These are phyloP conservation scores for Ophiothrix spiculata DNA, from an alignment of 35 echinoderm and acorn worm genomes.

Conservation along the genomic window DNA sequence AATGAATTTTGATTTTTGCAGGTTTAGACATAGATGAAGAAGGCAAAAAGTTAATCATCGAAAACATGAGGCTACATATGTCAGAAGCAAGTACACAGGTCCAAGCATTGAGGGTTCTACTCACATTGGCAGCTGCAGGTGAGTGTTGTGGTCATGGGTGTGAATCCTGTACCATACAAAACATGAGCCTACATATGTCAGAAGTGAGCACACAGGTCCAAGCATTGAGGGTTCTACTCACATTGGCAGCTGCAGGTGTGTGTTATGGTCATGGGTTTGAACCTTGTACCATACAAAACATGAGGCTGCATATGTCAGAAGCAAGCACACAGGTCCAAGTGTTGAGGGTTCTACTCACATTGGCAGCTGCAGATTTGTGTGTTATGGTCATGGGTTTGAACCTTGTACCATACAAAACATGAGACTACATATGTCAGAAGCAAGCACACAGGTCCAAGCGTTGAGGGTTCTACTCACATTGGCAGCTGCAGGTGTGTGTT, in stretches of 20 bases:
- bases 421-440: constrained; percentile 66
- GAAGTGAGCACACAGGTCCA: constrained; percentile 69
- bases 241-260: constrained; percentile 81
- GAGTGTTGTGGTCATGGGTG: too few relatives aligned
- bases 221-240: constrained; percentile 75
- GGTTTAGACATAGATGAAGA: constrained; percentile 58
- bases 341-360: constrained; percentile 67
- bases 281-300: constrained; percentile 20
- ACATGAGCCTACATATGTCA: constrained; percentile 68
- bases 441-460: constrained; percentile 70
- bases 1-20: not conserved
- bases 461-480: constrained; percentile 75
- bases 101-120: constrained; percentile 71
- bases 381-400: too few relatives aligned
- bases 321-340: constrained; percentile 72
- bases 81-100: constrained; percentile 69
- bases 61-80: constrained; percentile 63
- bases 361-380: constrained; percentile 84
- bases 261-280: too few relatives aligned
- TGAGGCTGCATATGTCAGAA: constrained; percentile 71
- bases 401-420: constrained; percentile 39
- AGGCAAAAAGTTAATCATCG: constrained; percentile 48
- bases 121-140: constrained; percentile 86
- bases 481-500: constrained; percentile 77
- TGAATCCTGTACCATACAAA: too few relatives aligned